Evolutionary conservation across 1,140 invertebrate genomes (phyloP).

Genomic region (Caerostris darwini): DNA sequence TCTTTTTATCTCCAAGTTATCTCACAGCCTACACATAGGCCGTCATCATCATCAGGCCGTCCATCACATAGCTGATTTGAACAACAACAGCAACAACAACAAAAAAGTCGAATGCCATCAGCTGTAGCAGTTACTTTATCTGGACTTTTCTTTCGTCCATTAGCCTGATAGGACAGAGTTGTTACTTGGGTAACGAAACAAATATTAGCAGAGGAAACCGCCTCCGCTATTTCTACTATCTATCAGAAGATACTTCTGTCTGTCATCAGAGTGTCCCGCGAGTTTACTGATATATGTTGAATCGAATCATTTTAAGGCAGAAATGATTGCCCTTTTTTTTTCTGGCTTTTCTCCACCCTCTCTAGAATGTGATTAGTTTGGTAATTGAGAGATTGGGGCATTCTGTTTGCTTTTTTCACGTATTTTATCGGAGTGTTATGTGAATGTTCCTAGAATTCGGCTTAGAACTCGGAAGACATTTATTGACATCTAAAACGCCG

Average conservation of each 20-base stretch:
- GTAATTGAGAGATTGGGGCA: slow-evolving; percentile 25
- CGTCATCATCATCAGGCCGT: slow-evolving; percentile 4
- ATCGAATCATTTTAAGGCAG: slow-evolving; percentile 5
- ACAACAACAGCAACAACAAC: neutral
- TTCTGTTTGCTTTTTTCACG: neutral
- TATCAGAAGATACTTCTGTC: slow-evolving; percentile 19
- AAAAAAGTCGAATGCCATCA: neutral
- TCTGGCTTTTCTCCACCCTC: neutral
- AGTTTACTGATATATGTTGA: slow-evolving; percentile 16
- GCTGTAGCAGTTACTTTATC: neutral
- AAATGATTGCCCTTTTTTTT: neutral
- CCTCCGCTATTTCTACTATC: slow-evolving; percentile 24
- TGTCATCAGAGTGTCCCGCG: slow-evolving; percentile 9
- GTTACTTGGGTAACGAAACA: slow-evolving; percentile 62
- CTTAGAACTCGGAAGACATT: slow-evolving; percentile 12
- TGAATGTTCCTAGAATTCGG: slow-evolving; percentile 10
- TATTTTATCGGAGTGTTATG: neutral
- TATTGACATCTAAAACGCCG: slow-evolving; percentile 8
- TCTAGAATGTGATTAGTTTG: slow-evolving; percentile 8
- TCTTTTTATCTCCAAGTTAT: neutral
- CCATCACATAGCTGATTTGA: neutral
- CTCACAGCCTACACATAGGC: slow-evolving; percentile 1
- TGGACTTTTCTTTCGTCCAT: slow-evolving; percentile 3
- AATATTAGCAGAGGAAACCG: slow-evolving; percentile 32
- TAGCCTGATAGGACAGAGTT: slow-evolving; percentile 34